These are phyloP conservation scores for Xerus rutilus DNA, from an alignment of 2,797 vertebrate genomes.

Conservation along the genomic window DNA sequence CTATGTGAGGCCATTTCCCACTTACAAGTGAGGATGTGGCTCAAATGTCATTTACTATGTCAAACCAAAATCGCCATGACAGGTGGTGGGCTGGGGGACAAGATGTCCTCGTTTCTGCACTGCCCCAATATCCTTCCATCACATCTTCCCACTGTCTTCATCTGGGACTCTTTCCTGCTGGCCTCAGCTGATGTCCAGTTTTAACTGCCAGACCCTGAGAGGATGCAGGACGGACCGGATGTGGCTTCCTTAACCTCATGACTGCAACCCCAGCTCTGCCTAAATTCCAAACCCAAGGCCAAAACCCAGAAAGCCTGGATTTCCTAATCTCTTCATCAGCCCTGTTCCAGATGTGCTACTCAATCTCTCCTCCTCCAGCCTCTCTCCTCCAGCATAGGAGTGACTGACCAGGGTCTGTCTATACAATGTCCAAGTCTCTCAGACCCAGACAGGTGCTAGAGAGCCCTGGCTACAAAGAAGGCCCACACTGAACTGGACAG, in stretches of 20 bases:
- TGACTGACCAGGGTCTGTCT: not conserved
- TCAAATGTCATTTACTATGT: not conserved
- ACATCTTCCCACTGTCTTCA: not conserved
- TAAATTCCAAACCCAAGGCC: not conserved
- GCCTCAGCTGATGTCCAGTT: not conserved
- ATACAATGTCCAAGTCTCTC: not conserved
- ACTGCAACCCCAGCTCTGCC: not conserved
- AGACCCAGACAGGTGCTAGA: not conserved
- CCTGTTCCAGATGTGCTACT: not conserved
- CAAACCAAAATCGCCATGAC: not conserved
- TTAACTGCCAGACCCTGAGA: not conserved
- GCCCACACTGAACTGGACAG: not conserved
- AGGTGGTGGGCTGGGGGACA: not conserved
- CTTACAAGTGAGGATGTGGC: not conserved
- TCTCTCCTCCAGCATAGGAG: not conserved
- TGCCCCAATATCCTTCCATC: not conserved
- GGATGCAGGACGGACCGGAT: not conserved
- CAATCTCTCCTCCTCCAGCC: too few species aligned
- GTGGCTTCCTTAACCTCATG: not conserved
- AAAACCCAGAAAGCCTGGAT: not conserved
- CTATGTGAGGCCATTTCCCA: not conserved
- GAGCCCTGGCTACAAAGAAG: not conserved
- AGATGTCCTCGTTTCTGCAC: not conserved
- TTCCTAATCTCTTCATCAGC: not conserved
- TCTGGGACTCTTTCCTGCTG: not conserved